Evolutionary conservation across 2,888 invertebrate species (phyloP), one percentile per base, ranked within the genome.

Genomic region (Acheta domesticus): DNA sequence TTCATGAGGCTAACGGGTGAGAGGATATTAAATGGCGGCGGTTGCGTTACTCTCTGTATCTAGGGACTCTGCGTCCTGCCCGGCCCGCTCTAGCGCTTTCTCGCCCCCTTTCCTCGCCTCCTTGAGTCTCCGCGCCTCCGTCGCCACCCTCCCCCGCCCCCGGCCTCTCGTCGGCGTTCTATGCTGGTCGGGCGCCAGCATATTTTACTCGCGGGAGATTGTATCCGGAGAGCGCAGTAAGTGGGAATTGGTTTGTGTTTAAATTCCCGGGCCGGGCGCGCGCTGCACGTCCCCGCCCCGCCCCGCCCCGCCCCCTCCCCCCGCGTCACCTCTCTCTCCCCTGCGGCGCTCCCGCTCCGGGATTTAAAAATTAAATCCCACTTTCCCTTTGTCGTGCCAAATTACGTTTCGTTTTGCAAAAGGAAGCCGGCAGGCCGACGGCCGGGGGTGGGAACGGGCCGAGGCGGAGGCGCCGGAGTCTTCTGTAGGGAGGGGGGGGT

Each of bases 291-390:
- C 36, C 36, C 36, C 36, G 36, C 36, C 36, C 36, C 36, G 5
- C 1, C 36, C 1, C 36, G 5, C 36, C 8, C 5, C 36, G 36
- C 36, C 36, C 36, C 36, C 8, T 5, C 36, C 1, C 36, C 8
- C 36, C 8, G 8, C 36, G 36, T 36, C 36, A 19, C 62, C 16
- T 62, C 62, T 12, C 62, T 14, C 12, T n/a, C n/a, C 62, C n/a
- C 14, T 4, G 62, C 12, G 62, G 14, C n/a, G 62, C 62, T 62
- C 62, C 62, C 62, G n/a, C 36, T 62, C 62, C 62, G 62, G 62
- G 62, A 62, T 62, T 62, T 62, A 62, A 62, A 62, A 62, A 62
- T 62, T 62, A 62, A 62, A 62, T 62, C 62, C 62, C 62, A 62
- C 62, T 62, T 36, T 62, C 62, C 62, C 62, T 62, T 62, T 62